Evolutionary conservation across 2,113 vertebrate species (phyloP).

Genomic region (Nothocercus nigrocapillus): DNA sequence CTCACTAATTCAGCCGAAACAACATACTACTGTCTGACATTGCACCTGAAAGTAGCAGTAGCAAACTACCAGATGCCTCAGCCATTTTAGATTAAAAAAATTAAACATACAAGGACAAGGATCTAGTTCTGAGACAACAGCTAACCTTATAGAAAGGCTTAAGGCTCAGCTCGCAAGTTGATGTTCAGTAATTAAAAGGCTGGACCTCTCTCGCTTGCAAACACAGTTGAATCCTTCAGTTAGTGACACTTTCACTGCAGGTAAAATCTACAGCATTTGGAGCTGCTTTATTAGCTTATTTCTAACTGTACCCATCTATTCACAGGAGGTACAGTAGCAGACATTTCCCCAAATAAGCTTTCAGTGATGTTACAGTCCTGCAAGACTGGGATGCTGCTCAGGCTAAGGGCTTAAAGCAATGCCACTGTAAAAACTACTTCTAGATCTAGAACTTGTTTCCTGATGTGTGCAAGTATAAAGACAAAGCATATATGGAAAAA

Average conservation of each 20-base stretch:
- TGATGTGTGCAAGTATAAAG: slow-evolving; percentile 39
- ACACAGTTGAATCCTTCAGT: not conserved
- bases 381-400: not conserved
- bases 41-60: not conserved
- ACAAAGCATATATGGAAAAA: slow-evolving; percentile 49
- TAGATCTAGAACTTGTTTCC: not conserved
- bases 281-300: not conserved
- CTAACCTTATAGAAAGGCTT: not conserved
- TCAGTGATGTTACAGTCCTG: not conserved
- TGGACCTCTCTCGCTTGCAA: not conserved
- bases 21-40: not conserved
- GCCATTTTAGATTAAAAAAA: not conserved
- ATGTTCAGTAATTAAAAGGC: not conserved
- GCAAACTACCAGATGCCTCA: not conserved
- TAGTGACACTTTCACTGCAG: not conserved
- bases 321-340: not conserved
- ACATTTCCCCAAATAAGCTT: not conserved
- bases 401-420: not conserved
- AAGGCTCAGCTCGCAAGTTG: not conserved
- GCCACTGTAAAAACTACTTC: not conserved
- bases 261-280: not conserved
- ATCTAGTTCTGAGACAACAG: not conserved
- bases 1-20: not conserved
- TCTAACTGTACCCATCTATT: not conserved
- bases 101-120: not conserved